These are phyloP conservation scores for Bombus ignitus DNA, from an alignment of 1,140 invertebrate genomes.

Conservation along the genomic window DNA sequence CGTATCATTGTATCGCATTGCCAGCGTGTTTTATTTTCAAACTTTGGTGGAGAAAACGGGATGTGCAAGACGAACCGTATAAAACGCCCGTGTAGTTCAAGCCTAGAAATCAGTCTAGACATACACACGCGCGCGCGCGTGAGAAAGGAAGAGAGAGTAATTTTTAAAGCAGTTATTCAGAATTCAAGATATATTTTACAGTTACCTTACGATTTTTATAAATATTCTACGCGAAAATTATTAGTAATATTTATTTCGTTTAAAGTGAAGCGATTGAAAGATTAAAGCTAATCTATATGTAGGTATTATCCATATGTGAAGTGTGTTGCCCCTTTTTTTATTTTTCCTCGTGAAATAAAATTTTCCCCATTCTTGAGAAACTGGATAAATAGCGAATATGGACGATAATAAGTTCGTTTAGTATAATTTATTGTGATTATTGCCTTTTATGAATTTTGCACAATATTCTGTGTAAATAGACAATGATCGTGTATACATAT, in stretches of 20 bases:
- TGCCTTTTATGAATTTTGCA: background rate
- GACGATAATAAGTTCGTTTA: constrained; percentile 43
- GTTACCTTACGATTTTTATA: constrained; percentile 38
- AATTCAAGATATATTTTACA: background rate
- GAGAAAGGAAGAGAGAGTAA: background rate
- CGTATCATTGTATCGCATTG: too few species aligned
- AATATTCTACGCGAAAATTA: constrained; percentile 49
- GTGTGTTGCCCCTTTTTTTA: background rate
- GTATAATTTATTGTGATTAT: constrained; percentile 59
- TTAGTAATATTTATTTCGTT: constrained; percentile 57
- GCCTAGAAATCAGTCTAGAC: too few species aligned
- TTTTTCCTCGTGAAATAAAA: background rate
- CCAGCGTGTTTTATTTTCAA: too few species aligned
- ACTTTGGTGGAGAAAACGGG: too few species aligned
- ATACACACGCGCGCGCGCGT: background rate
- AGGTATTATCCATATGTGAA: background rate
- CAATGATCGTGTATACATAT: background rate
- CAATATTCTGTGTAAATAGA: constrained; percentile 13
- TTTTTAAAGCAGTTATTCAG: background rate
- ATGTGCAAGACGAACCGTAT: too few species aligned
- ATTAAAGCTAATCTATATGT: constrained; percentile 8
- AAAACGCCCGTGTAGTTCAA: too few species aligned
- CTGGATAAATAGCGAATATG: constrained; percentile 8
- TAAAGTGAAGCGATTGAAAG: constrained; percentile 17
- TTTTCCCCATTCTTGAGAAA: constrained; percentile 17